Evolutionary conservation across 2,797 vertebrate genomes (phyloP), one percentile per base, ranked within the genome.

Genomic region (Acanthurus lineatus): DNA sequence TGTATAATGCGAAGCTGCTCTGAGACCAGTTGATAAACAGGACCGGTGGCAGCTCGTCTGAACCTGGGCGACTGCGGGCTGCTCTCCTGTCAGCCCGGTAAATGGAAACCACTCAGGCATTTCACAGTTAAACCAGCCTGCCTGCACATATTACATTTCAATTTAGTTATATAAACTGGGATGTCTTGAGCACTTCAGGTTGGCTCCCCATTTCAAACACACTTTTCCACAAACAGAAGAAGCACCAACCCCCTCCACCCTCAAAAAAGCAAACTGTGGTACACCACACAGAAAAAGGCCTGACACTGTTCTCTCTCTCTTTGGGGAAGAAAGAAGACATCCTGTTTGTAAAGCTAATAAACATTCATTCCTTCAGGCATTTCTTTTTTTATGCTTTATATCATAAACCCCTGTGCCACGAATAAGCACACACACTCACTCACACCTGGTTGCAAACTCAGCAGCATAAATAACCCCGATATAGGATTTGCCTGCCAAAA

Each of bases 261-360:
- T 9, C 0, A 49, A 49, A 51, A 52, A 44, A 19, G n/a, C 20
- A 40, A 59, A 79, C 63, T 32, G 35, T 19, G 42, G 54, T 64
- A 28, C 60, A 45, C 68, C 75, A 57, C 73, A 78, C 53, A 47
- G 35, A 40, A 60, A 69, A 85, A 69, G 28, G 61, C 62, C 62
- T 64, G 86, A 76, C 68, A 83, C 86, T 52, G 70, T 65, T 77
- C 74, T 73, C 62, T 19, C 79, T 82, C 79, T 81, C 75, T 79
- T 71, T 40, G 56, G 78, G 71, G n/a, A 56, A 69, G 68, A 57
- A 17, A 59, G 57, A 68, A 80, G 86, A 71, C 75, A 77, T 87
- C 72, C 74, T 75, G 80, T 87, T 89, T 89, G 81, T 73, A 84
- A 87, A 91, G 72, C 87, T 90, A 91, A 92, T 91, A 91, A 92